Base-by-base conservation (phyloP, 2,113 vertebrate species). In the Heterotis niloticus region DNA sequence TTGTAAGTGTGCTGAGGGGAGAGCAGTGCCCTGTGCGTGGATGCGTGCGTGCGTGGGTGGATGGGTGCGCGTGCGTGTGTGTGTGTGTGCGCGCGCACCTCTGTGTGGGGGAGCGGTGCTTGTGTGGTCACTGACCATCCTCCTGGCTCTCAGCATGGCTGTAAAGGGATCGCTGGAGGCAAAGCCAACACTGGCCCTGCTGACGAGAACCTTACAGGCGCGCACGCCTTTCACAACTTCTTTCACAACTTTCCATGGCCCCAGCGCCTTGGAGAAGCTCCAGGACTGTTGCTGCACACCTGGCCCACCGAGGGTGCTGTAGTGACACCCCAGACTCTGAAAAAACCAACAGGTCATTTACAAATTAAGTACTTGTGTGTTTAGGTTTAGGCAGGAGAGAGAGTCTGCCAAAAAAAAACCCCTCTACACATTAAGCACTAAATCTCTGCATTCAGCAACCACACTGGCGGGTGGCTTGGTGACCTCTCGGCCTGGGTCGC, bases 101-200 rank as follows among this genome's bases (percentile, higher is more conserved):
- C 28, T 80, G 28, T 62, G 13, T 68, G 57, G 24, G 68, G 87
- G 86, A 88, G 86, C 87, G 85, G 85, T 79, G 83, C 86, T 88
- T 88, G 89, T 90, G 91, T 91, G 90, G 89, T 84, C 87, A 17
- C 17, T 17, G 23, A 69, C 28, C 10, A 4, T 85, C 81, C 87
- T 89, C 44, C 85, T 89, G 88, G 88, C 88, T 81, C 89, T 88
- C 87, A 88, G 85, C 86, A 84, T 82, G 88, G 88, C 88, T 91
- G 88, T 89, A 88, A 88, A 92, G 89, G 90, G 90, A 89, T 89
- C 90, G 89, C 87, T 90, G 89, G 89, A 90, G 90, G 91, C 91
- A 90, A 91, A 90, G 89, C 89, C 91, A 92, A 91, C 89, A 90
- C 86, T 87, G 77, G 85, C 86, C 74, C 85, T 72, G 83, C 88